These are phyloP conservation scores for Discoglossus pictus DNA, from an alignment of 2,797 vertebrate genomes.

Conservation along the genomic window DNA sequence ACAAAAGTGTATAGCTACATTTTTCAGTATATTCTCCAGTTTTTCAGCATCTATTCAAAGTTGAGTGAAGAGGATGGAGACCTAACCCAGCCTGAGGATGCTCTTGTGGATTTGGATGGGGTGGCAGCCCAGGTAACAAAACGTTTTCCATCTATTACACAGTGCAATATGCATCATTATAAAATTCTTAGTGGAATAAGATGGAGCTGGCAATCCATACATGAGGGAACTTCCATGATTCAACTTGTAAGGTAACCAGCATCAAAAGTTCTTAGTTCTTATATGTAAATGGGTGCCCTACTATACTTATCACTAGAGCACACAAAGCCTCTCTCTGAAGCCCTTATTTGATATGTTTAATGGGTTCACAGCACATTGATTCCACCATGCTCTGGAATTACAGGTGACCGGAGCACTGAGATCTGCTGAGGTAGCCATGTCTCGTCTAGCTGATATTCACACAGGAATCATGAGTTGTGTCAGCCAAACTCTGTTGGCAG, in stretches of 20 bases:
- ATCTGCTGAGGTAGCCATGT: conserved; percentile 33
- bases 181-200: too few species aligned
- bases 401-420: conserved; percentile 41
- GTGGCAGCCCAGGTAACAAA: conserved; percentile 16
- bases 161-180: too few species aligned
- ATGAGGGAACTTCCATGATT: too few species aligned
- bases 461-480: conserved; percentile 26
- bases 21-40: too few species aligned
- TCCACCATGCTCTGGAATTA: not conserved
- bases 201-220: too few species aligned
- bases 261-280: not conserved
- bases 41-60: conserved; percentile 35
- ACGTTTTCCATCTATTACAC: not conserved
- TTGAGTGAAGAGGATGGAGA: conserved; percentile 17
- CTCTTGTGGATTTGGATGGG: conserved; percentile 26
- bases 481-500: conserved; percentile 9
- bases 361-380: not conserved
- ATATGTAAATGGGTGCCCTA: too few species aligned
- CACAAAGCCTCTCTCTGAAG: too few species aligned
- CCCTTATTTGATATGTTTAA: not conserved
- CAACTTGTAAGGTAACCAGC: not conserved
- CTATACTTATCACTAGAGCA: too few species aligned
- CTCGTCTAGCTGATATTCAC: conserved; percentile 40
- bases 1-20: too few species aligned
- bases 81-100: not conserved